These are phyloP conservation scores for Mythimna vitellina DNA, from an alignment of 2,888 invertebrate species.

Conservation along the genomic window DNA sequence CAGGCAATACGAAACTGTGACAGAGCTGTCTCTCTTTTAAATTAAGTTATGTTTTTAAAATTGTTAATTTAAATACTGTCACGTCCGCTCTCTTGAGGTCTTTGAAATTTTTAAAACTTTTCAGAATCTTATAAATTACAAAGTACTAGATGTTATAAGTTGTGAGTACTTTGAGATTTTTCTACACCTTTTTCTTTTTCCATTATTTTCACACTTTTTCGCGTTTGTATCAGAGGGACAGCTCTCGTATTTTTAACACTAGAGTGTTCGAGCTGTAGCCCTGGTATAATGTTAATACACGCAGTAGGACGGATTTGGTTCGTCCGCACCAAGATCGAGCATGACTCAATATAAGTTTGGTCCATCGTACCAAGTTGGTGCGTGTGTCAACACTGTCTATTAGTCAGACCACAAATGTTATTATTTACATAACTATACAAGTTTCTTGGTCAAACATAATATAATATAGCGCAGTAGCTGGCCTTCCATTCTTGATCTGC, in stretches of 20 bases:
- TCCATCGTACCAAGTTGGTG: too few species aligned
- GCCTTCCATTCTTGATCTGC: too few species aligned
- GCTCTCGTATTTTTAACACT: not conserved
- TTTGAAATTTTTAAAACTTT: constrained; percentile 23
- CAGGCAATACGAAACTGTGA: constrained; percentile 27
- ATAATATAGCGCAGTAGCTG: too few species aligned
- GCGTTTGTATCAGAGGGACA: not conserved
- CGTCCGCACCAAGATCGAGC: too few species aligned
- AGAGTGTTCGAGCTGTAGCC: not conserved
- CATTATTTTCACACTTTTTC: not conserved
- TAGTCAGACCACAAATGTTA: too few species aligned
- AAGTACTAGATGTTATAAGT: constrained; percentile 7
- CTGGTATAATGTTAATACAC: too few species aligned
- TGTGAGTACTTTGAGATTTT: constrained; percentile 10
- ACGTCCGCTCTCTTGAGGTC: constrained; percentile 30
- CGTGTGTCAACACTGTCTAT: too few species aligned
- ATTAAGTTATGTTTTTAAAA: constrained; percentile 31
- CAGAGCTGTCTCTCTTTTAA: constrained; percentile 25
- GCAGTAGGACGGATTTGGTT: too few species aligned
- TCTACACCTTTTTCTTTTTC: not conserved
- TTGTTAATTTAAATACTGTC: constrained; percentile 36
- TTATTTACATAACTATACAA: too few species aligned
- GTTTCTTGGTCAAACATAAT: too few species aligned
- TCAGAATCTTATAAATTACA: constrained; percentile 11
- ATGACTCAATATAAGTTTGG: too few species aligned